Evolutionary conservation across 1,140 invertebrate genomes (phyloP).

Genomic region (Drosophila leontia): DNA sequence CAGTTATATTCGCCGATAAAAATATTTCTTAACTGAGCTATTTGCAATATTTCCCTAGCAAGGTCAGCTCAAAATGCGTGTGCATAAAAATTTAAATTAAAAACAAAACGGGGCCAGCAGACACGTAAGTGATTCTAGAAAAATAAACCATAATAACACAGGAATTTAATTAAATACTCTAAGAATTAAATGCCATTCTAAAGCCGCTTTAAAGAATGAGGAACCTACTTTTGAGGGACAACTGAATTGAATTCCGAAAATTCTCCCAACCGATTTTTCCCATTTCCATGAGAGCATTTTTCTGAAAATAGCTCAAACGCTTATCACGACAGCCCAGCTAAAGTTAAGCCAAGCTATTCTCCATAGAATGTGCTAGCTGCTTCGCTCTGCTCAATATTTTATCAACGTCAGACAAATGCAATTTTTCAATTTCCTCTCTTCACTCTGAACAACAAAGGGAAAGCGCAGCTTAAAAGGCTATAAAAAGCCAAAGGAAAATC

Average conservation of each 20-base stretch:
- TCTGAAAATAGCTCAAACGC: conserved; percentile 62
- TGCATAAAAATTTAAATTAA: conserved; percentile 11
- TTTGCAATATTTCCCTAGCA: conserved; percentile 1
- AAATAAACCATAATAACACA: conserved; percentile 16
- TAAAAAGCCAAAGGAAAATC: conserved; percentile 56
- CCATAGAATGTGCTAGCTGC: conserved; percentile 32
- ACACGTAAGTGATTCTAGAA: conserved; percentile 2
- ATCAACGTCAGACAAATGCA: conserved; percentile 70
- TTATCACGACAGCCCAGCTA: conserved; percentile 55
- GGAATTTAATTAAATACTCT: conserved; percentile 35
- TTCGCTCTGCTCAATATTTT: conserved; percentile 62
- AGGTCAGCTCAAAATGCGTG: conserved; percentile 23
- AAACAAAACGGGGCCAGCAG: conserved; percentile 24
- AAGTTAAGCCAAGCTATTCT: conserved; percentile 1
- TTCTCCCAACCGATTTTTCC: conserved; percentile 16
- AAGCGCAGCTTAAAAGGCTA: conserved; percentile 68
- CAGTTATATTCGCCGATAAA: conserved; percentile 16
- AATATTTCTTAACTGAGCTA: conserved; percentile 15
- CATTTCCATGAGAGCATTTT: conserved; percentile 50
- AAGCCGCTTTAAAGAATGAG: conserved; percentile 32
- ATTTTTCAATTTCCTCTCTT: conserved; percentile 70
- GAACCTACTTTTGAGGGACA: conserved; percentile 22
- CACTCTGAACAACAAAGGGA: conserved; percentile 51
- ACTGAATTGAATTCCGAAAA: conserved; percentile 25
- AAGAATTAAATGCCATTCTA: conserved; percentile 40